phyloP scores from a whole-genome alignment of 2,888 invertebrate species.

The Acanthosepion lycidas region DNA sequence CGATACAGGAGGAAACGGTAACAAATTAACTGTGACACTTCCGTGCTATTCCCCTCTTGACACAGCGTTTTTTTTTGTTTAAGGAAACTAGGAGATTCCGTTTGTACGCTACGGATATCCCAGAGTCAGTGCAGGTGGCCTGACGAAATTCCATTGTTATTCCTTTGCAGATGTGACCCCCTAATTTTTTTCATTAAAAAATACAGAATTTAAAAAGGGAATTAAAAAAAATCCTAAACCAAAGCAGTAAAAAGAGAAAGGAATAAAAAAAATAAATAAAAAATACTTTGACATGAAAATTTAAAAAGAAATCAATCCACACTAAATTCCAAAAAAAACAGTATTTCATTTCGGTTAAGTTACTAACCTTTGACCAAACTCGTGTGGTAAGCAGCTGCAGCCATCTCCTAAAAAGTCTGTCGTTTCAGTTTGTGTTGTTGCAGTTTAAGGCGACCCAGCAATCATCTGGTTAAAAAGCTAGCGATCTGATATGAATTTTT shows the following conservation, averaged over 20 bases:
- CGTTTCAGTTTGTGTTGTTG: neutral
- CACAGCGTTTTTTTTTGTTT: neutral
- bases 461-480: neutral
- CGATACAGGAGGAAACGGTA: neutral
- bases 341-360: neutral
- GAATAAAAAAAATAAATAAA: neutral
- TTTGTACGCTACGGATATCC: neutral
- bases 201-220: neutral
- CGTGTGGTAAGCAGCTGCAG: neutral
- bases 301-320: too few relatives aligned
- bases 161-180: neutral
- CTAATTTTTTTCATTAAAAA: neutral
- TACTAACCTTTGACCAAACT: conserved; percentile 15
- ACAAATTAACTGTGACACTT: neutral
- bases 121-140: neutral
- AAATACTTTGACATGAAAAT: too few relatives aligned
- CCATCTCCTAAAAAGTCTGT: neutral
- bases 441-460: neutral
- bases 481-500: too few relatives aligned
- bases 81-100: neutral
- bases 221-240: neutral
- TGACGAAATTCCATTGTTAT: neutral
- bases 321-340: too few relatives aligned
- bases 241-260: neutral
- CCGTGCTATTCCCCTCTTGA: neutral